Evolutionary conservation across 2,888 invertebrate species (phyloP).

Genomic region (Melolontha melolontha): DNA sequence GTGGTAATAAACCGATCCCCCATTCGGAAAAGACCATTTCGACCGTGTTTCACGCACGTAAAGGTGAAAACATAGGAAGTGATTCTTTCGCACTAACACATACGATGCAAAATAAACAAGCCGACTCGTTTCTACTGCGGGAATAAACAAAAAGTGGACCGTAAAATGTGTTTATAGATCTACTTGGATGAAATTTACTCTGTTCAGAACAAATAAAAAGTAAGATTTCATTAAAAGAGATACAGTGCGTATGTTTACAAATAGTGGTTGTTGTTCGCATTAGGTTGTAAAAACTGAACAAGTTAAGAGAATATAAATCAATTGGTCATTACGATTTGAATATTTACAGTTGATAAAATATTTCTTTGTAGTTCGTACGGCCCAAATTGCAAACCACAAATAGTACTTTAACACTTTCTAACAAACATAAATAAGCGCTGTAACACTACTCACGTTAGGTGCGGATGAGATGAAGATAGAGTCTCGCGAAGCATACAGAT

Average conservation of each 20-base stretch:
- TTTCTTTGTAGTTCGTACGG: too few relatives aligned
- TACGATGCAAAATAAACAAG: conserved; percentile 18
- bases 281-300: too few relatives aligned
- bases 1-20: conserved; percentile 17
- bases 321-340: too few relatives aligned
- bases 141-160: conserved; percentile 10
- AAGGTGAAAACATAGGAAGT: conserved; percentile 7
- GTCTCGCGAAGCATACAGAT: too few relatives aligned
- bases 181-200: conserved; percentile 8
- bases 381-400: too few relatives aligned
- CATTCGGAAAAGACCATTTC: conserved; percentile 4
- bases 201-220: conserved; percentile 29
- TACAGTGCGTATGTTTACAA: neutral
- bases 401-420: too few relatives aligned
- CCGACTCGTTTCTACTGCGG: neutral
- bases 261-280: neutral
- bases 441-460: too few relatives aligned
- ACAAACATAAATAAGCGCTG: too few relatives aligned
- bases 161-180: conserved; percentile 31
- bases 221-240: neutral
- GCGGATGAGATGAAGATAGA: too few relatives aligned
- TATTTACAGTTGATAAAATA: too few relatives aligned
- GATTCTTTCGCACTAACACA: conserved; percentile 3
- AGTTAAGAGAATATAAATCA: too few relatives aligned
- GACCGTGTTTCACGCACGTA: conserved; percentile 5